These are phyloP conservation scores for Formica aserva DNA, from an alignment of 2,888 invertebrate genomes.

Conservation along the genomic window DNA sequence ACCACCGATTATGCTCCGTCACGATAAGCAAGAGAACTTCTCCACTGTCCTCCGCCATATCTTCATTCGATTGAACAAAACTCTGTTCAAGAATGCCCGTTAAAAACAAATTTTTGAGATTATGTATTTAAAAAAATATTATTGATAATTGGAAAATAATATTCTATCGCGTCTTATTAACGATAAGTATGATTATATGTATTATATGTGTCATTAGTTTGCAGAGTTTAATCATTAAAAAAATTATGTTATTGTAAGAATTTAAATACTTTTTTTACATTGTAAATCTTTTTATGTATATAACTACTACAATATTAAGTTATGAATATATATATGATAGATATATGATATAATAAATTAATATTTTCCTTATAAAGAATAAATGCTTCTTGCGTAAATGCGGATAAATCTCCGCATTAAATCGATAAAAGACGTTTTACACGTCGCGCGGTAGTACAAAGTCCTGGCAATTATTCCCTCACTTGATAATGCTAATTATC, in stretches of 20 bases:
- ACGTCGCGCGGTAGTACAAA: not conserved
- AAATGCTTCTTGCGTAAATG: not conserved
- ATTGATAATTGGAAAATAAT: not conserved
- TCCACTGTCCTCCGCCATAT: slow-evolving; percentile 33
- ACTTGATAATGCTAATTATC: slow-evolving; percentile 39
- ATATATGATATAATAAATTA: not conserved
- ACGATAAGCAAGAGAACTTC: slow-evolving; percentile 69
- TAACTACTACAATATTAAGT: no score
- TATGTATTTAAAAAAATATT: not conserved
- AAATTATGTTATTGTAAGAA: not conserved
- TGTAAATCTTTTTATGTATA: no score
- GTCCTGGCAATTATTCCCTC: slow-evolving; percentile 1
- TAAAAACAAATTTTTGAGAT: slow-evolving; percentile 18
- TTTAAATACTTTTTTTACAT: not conserved
- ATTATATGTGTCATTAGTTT: not conserved
- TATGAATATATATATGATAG: no score
- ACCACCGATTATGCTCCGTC: slow-evolving; percentile 74
- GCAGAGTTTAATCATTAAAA: not conserved
- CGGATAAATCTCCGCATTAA: not conserved
- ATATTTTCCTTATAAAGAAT: not conserved
- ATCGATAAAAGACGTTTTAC: not conserved
- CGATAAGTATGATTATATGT: not conserved
- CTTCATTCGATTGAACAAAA: slow-evolving; percentile 25
- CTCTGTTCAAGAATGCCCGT: not conserved
- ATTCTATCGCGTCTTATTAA: not conserved